phyloP scores from a whole-genome alignment of 2,797 vertebrate species.

The Rhincodon typus region DNA sequence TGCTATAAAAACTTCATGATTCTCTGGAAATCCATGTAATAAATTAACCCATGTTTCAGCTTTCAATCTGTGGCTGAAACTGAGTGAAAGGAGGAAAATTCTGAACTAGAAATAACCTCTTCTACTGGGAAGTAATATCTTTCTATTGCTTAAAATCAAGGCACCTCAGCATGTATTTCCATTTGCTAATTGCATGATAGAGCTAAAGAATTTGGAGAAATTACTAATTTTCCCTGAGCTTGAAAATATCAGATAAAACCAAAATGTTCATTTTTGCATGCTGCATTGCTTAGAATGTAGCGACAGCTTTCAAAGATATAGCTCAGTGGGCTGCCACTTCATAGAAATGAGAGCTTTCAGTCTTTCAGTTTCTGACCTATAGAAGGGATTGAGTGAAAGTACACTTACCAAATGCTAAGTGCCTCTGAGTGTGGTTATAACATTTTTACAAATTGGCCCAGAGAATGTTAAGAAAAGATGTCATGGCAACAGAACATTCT shows the following conservation, averaged over 20 bases:
- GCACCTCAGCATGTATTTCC: background rate
- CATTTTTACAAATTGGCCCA: slow-evolving; percentile 1
- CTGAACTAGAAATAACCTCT: background rate
- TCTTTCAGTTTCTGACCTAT: background rate
- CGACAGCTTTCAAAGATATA: background rate
- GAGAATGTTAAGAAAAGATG: background rate
- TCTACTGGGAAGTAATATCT: background rate
- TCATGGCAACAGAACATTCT: background rate
- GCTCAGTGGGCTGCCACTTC: background rate
- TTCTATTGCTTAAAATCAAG: background rate
- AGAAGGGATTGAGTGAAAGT: background rate
- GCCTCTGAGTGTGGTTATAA: background rate
- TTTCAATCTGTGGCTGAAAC: background rate
- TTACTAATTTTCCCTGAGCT: background rate
- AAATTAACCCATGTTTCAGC: background rate
- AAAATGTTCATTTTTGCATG: background rate
- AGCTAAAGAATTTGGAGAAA: background rate
- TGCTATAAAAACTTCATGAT: background rate
- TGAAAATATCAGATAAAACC: background rate
- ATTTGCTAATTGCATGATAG: background rate
- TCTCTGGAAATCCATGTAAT: background rate
- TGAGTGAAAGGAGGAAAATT: background rate
- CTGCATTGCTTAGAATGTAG: background rate
- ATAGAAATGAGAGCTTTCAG: background rate
- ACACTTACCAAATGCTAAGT: background rate